A percentile compares a stretch with the other conserved stretches of the same genome.
These are phyloP conservation scores for Mimachlamys varia DNA, from an alignment of 2,888 invertebrate species.

Conservation along the genomic window DNA sequence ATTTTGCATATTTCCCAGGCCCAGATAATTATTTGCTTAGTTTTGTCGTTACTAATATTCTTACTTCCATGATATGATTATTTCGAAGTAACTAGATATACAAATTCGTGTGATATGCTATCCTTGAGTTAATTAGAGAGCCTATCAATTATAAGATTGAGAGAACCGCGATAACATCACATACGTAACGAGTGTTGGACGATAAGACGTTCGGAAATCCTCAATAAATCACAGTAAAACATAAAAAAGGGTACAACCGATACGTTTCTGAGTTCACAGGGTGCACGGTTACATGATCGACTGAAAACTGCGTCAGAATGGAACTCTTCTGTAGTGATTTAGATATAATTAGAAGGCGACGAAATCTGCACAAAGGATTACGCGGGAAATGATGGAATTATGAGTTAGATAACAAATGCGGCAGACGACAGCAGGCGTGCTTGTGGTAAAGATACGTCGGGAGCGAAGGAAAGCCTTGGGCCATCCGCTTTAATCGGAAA, in stretches of 20 bases:
- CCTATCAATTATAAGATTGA: neutral
- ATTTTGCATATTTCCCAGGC: no score
- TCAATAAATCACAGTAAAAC: neutral
- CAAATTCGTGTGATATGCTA: neutral
- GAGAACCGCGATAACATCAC: neutral
- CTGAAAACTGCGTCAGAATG: neutral
- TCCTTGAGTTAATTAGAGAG: neutral
- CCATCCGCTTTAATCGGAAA: neutral
- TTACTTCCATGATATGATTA: neutral
- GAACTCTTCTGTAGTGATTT: conserved; percentile 13
- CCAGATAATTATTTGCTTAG: neutral
- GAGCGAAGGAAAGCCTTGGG: neutral
- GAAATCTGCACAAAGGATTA: conserved; percentile 23
- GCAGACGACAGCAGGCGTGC: conserved; percentile 3
- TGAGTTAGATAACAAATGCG: conserved; percentile 9
- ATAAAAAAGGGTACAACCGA: neutral
- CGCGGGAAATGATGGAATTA: conserved; percentile 15
- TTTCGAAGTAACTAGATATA: neutral
- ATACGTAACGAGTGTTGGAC: neutral
- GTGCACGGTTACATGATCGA: neutral
- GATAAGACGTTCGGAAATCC: neutral
- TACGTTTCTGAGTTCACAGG: neutral
- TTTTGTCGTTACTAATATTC: neutral
- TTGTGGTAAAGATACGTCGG: neutral
- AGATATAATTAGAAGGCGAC: conserved; percentile 23